Percentiles rank a stretch among this genome's conserved stretches.
Conservation (phyloP, 2,888 invertebrate genomes). For the Athetis lepigone region DNA sequence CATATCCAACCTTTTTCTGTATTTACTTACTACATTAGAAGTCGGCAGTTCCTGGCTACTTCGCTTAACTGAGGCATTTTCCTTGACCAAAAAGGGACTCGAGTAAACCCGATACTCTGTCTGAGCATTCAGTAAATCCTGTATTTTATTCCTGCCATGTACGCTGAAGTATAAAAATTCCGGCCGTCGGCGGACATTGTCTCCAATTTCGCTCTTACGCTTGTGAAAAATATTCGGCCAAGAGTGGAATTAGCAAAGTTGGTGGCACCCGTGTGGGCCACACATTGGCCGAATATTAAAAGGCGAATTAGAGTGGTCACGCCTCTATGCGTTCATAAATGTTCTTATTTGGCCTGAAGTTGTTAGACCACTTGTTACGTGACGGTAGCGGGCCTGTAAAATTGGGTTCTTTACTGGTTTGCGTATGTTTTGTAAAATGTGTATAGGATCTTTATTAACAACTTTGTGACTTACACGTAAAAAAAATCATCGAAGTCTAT, state of each 20-base stretch:
- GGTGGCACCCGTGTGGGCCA: constrained; percentile 73
- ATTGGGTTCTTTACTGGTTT: constrained; percentile 41
- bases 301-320: constrained; percentile 83
- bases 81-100: constrained; percentile 51
- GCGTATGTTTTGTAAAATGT: constrained; percentile 31
- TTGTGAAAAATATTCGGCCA: constrained; percentile 80
- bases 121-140: constrained; percentile 74
- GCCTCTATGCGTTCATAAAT: constrained; percentile 80
- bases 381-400: constrained; percentile 61
- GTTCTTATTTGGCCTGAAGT: constrained; percentile 79
- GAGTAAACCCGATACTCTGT: constrained; percentile 58
- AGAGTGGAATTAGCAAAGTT: constrained; percentile 78
- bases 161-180: constrained; percentile 79
- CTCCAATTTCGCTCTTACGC: constrained; percentile 77
- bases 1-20: constrained; percentile 21
- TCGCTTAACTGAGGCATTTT: constrained; percentile 43
- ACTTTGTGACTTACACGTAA: no score
- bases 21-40: constrained; percentile 26
- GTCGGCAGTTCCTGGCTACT: constrained; percentile 19
- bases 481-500: no score
- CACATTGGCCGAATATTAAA: constrained; percentile 87
- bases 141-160: constrained; percentile 75
- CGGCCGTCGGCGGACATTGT: constrained; percentile 75
- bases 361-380: constrained; percentile 74
- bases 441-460: no score